These are phyloP conservation scores for Morbakka virulenta DNA, from an alignment of 30 jellyfish, hydroid and myxozoan species.

Conservation along the genomic window DNA sequence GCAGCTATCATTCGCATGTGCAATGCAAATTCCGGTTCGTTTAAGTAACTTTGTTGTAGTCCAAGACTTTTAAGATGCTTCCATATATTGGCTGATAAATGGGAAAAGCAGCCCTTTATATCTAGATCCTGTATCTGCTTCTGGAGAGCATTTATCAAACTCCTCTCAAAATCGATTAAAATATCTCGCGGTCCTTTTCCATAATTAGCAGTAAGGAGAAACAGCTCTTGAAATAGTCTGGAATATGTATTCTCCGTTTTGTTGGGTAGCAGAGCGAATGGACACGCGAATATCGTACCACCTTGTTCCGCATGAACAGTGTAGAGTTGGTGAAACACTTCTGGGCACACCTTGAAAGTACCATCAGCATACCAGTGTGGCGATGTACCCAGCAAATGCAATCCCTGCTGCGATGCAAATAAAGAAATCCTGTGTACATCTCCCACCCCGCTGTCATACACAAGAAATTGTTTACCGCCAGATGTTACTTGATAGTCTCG, in stretches of 20 bases:
- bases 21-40: conserved; percentile 21
- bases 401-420: neutral
- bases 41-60: neutral
- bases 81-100: neutral
- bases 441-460: conserved; percentile 12
- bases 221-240: neutral
- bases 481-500: too few species aligned
- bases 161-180: neutral
- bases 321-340: conserved; percentile 2
- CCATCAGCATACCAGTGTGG: conserved; percentile 11
- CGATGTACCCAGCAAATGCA: neutral
- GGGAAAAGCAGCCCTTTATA: conserved; percentile 19
- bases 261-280: neutral
- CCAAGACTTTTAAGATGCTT: neutral
- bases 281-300: neutral
- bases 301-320: neutral
- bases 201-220: neutral
- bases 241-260: neutral
- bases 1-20: neutral
- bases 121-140: neutral
- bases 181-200: neutral
- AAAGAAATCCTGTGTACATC: neutral
- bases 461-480: too few species aligned
- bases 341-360: conserved; percentile 13
- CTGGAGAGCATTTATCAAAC: neutral